Evolutionary conservation across 2,113 vertebrate genomes (phyloP), one percentile per base, ranked within the genome.

Genomic region (Sphyrna mokarran): DNA sequence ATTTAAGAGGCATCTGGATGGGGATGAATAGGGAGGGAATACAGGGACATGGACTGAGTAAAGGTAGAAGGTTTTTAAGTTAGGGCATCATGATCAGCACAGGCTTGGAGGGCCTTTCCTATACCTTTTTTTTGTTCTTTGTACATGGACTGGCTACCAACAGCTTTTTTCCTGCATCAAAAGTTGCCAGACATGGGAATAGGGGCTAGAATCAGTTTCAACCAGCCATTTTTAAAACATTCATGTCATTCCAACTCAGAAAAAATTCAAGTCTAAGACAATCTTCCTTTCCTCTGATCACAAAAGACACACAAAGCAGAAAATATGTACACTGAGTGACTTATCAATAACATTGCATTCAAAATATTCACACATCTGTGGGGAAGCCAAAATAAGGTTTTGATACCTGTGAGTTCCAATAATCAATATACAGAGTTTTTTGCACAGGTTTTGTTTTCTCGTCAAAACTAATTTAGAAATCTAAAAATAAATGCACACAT

Each of bases 401-500:
- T 2, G 3, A 54, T n/a, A 68, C 16, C 89, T 22, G 63, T 20
- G 89, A 66, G 1, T 93, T 93, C 89, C 33, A 66, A 63, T 37
- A 66, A n/a, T 37, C 33, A 66, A 93, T 66, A 2, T 68, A 90
- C 86, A 91, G 6, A 83, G 80, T 40, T 37, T 61, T 66, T 66
- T 6, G 33, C 29, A 91, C 5, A 20, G 6, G n/a, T 40, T 40
- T 40, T 80, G 68, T 22, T n/a, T 66, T 66, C 10, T 9, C 29
- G 58, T 66, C 89, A 63, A 66, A 66, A 18, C 89, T 93, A 93
- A 93, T 66, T 93, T 93, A 93, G 33, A 93, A 93, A 68, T 66
- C n/a, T 91, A 66, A 66, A 66, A 93, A 66, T 3, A 43, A 97
- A 97, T 97, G 90, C 96, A 98, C 97, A 96, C 94, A 61, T 90